Evolutionary conservation across 92 coral and sea anemone genomes (phyloP).

Genomic region (Paramuricea clavata): DNA sequence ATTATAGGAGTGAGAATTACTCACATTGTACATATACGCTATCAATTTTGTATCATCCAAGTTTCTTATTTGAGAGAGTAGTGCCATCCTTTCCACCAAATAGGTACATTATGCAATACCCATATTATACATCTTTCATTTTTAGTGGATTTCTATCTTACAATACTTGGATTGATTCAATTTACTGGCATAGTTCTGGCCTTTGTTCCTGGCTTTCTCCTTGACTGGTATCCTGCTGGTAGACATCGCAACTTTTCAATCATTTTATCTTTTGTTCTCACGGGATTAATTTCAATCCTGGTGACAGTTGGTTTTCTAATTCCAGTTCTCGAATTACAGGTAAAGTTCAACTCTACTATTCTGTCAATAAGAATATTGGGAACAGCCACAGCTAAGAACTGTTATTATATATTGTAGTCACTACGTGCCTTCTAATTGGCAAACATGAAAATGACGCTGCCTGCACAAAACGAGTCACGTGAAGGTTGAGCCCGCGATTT

Average conservation of each 20-base stretch:
- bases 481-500: too few species aligned
- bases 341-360: background rate
- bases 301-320: background rate
- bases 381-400: background rate
- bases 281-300: background rate
- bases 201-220: constrained; percentile 13
- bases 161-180: constrained; percentile 19
- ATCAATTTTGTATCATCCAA: too few species aligned
- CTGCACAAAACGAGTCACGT: too few species aligned
- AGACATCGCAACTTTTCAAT: background rate
- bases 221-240: background rate
- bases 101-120: too few species aligned
- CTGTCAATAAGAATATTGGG: background rate
- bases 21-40: too few species aligned
- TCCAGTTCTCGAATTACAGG: constrained; percentile 17
- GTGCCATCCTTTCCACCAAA: too few species aligned
- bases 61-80: too few species aligned
- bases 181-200: background rate
- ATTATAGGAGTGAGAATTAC: too few species aligned
- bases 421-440: too few species aligned
- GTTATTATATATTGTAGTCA: too few species aligned
- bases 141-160: constrained; percentile 11
- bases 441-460: too few species aligned
- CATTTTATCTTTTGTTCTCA: constrained; percentile 1
- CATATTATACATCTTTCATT: background rate